Percentiles rank a stretch among this genome's conserved stretches.
Evolutionary conservation across 2,797 vertebrate species (phyloP).

Genomic region (Halcyon smyrnensis): DNA sequence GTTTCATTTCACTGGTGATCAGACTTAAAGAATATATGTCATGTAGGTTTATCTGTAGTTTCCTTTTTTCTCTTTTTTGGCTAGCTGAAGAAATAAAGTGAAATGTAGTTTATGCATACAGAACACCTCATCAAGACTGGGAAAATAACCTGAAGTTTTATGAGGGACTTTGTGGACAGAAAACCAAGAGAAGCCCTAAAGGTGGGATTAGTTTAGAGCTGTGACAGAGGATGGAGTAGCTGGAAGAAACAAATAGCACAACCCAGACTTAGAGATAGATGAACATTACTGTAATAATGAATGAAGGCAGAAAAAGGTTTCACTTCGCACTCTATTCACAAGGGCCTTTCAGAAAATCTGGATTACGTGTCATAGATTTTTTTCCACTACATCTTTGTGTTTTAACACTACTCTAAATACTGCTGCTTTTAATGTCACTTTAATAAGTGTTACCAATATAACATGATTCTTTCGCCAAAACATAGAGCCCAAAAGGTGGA

Average conservation of each 20-base stretch:
- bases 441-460: not conserved
- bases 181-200: not conserved
- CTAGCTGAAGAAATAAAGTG: not conserved
- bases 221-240: not conserved
- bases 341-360: not conserved
- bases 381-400: not conserved
- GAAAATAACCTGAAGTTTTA: not conserved
- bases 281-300: not conserved
- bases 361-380: fast-evolving
- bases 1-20: not conserved
- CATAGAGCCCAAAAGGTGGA: not conserved
- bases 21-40: not conserved
- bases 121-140: not conserved
- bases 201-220: not conserved
- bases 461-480: not conserved
- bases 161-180: not conserved
- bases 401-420: not conserved
- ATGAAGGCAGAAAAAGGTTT: not conserved
- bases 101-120: not conserved
- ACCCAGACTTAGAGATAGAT: not conserved
- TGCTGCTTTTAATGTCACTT: not conserved
- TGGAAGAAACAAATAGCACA: not conserved
- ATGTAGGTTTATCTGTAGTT: not conserved
- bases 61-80: not conserved
- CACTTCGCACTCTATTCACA: not conserved